Percentiles rank a stretch among this genome's conserved stretches.
phyloP scores from a whole-genome alignment of 2,888 invertebrate species.

The Lepetodrilus schrolli region DNA sequence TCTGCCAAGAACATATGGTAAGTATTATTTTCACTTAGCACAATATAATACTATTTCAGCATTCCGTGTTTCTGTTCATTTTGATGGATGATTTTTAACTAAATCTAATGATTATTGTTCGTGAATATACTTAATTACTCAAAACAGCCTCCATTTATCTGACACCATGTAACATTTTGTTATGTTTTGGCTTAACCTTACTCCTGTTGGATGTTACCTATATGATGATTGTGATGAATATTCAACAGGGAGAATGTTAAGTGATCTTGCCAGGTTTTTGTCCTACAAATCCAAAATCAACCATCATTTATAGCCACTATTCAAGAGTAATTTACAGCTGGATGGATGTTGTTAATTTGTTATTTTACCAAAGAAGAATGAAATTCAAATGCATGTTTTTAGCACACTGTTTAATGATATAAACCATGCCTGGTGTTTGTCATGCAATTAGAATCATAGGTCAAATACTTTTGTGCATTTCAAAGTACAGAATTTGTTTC shows the following conservation, averaged over 20 bases:
- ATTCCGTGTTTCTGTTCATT: not conserved
- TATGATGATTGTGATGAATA: not conserved
- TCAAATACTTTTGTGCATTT: conserved; percentile 24
- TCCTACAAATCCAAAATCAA: no score
- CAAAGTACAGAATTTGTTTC: conserved; percentile 8
- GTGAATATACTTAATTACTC: not conserved
- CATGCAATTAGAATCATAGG: conserved; percentile 26
- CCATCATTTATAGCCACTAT: no score
- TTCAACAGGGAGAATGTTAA: not conserved
- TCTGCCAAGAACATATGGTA: conserved; percentile 67
- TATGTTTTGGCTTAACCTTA: not conserved
- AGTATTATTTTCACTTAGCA: conserved; percentile 42
- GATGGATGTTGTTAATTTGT: conserved; percentile 32
- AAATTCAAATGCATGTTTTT: conserved; percentile 32
- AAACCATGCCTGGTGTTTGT: conserved; percentile 33
- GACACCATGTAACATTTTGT: not conserved
- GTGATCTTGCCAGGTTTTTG: no score
- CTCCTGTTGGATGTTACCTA: not conserved
- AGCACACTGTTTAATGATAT: conserved; percentile 27
- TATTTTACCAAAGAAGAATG: conserved; percentile 24
- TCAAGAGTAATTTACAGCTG: conserved; percentile 30
- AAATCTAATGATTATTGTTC: conserved; percentile 15
- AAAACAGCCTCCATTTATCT: conserved; percentile 18
- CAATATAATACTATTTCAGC: no score
- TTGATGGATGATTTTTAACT: not conserved